Evolutionary conservation across 2,113 vertebrate genomes (phyloP).

Genomic region (human (Homo sapiens)): DNA sequence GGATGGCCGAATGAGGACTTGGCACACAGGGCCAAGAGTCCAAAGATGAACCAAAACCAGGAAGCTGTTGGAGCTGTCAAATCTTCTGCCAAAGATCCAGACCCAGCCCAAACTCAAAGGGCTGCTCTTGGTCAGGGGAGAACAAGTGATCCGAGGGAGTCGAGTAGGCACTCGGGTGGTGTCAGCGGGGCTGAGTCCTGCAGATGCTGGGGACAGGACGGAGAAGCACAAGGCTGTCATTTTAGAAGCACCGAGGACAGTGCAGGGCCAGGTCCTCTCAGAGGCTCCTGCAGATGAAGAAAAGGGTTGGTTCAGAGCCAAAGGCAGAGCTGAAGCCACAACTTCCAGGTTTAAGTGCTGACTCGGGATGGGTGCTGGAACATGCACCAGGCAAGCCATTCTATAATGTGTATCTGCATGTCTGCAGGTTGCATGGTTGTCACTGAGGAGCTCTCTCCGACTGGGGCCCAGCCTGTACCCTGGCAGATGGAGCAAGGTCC

Average conservation of each 20-base stretch:
- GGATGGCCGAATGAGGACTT: not conserved
- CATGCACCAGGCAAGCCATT: too few relatives aligned
- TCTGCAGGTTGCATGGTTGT: fast-evolving
- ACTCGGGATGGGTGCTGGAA: not conserved
- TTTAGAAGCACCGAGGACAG: not conserved
- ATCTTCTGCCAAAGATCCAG: not conserved
- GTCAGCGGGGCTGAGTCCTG: fast-evolving
- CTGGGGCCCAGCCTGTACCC: not conserved
- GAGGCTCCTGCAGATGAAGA: not conserved
- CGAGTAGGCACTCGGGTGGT: not conserved
- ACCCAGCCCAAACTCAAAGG: not conserved
- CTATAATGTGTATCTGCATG: fast-evolving
- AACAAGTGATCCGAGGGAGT: not conserved
- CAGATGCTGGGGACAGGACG: not conserved
- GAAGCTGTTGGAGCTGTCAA: not conserved
- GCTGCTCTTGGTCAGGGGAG: not conserved
- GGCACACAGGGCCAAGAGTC: not conserved
- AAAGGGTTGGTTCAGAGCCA: not conserved
- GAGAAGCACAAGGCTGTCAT: not conserved
- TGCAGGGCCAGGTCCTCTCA: not conserved
- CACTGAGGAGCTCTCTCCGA: not conserved
- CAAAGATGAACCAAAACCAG: not conserved
- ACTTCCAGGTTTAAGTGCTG: not conserved
- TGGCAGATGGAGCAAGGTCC: not conserved
- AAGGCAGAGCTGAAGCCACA: not conserved